Evolutionary conservation across 2,797 vertebrate genomes (phyloP).

Genomic region (Ptychadena robeensis): DNA sequence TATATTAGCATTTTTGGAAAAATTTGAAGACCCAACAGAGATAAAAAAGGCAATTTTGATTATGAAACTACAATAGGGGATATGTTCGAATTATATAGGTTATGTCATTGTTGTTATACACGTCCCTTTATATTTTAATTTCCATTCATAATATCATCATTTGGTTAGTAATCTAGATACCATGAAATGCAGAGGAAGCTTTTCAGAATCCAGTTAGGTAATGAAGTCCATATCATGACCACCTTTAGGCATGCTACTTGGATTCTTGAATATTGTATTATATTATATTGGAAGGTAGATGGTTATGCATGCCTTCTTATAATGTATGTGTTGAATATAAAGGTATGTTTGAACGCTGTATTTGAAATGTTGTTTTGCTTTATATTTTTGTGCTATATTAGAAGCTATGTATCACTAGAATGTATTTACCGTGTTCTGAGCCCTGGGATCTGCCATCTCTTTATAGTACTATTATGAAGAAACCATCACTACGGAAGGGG

Average conservation of each 20-base stretch:
- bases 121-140: too few species aligned
- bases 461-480: conserved; percentile 86
- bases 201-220: too few species aligned
- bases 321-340: not conserved
- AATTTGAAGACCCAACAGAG: too few species aligned
- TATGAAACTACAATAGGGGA: too few species aligned
- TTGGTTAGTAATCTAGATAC: too few species aligned
- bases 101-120: too few species aligned
- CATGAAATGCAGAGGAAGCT: too few species aligned
- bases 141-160: too few species aligned
- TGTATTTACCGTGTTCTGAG: conserved; percentile 27
- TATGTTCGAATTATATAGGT: too few species aligned
- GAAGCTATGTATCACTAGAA: not conserved
- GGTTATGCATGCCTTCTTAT: too few species aligned
- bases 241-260: not conserved
- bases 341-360: not conserved
- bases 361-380: not conserved
- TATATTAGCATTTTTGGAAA: too few species aligned
- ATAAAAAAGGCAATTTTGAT: too few species aligned
- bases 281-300: not conserved
- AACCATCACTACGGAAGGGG: conserved; percentile 77
- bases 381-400: not conserved
- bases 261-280: not conserved
- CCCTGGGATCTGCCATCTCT: conserved; percentile 73
- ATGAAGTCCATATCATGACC: not conserved